Evolutionary conservation across 2,888 invertebrate species (phyloP).

Genomic region (Nomada fabriciana): DNA sequence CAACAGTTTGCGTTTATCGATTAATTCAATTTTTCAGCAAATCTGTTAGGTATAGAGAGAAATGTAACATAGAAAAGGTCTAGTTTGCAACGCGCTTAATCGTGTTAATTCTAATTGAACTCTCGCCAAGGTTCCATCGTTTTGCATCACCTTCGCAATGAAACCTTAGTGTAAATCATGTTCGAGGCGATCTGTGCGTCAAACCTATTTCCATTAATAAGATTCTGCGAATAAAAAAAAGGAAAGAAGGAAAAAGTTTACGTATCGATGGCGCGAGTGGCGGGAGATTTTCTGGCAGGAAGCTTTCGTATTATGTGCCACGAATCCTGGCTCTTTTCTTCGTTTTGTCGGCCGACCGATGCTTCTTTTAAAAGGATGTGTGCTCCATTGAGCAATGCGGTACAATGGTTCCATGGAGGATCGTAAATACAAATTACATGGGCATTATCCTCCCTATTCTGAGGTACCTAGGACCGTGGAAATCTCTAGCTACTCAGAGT

Average conservation of each 20-base stretch:
- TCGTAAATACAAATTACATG: constrained; percentile 66
- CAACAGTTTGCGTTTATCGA: neutral
- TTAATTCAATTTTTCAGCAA: neutral
- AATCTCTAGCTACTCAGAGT: constrained; percentile 12
- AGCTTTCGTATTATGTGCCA: constrained; percentile 20
- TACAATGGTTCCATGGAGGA: constrained; percentile 37
- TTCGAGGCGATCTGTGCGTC: neutral
- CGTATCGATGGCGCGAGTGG: neutral
- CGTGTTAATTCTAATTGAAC: constrained; percentile 15
- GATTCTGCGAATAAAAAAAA: constrained; percentile 12
- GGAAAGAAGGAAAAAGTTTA: neutral
- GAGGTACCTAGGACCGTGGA: constrained; percentile 11
- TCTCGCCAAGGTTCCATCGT: constrained; percentile 5
- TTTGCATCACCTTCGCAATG: constrained; percentile 10
- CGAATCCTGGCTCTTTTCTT: constrained; percentile 7
- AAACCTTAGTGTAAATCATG: constrained; percentile 37
- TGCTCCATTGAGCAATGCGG: constrained; percentile 48
- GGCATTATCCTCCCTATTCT: constrained; percentile 42
- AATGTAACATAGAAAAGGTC: too few relatives aligned
- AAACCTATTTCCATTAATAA: constrained; percentile 33
- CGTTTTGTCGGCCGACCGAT: constrained; percentile 40
- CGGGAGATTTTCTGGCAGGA: neutral
- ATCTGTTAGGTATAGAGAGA: neutral
- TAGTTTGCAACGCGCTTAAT: neutral
- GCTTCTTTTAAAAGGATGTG: constrained; percentile 37